Percentiles rank a stretch among this genome's conserved stretches.
phyloP scores from a whole-genome alignment of 2,113 vertebrate genomes.

The Podocnemis expansa region DNA sequence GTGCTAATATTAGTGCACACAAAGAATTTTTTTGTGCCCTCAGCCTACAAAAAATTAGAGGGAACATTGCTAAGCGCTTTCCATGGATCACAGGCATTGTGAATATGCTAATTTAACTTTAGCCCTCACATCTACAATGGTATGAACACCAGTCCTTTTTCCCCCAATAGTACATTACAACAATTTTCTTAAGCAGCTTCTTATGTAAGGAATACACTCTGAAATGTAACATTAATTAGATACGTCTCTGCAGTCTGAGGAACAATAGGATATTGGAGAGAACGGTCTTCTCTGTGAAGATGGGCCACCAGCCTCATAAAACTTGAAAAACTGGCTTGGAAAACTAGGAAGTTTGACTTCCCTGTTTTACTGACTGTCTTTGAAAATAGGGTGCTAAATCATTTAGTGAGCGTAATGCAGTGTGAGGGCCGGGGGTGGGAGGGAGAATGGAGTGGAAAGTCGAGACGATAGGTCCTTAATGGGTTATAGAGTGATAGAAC shows the following conservation, averaged over 20 bases:
- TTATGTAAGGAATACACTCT: neutral
- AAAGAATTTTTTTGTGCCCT: too few relatives aligned
- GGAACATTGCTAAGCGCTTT: too few relatives aligned
- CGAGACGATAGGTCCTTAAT: neutral
- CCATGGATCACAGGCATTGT: neutral
- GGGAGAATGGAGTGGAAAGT: neutral
- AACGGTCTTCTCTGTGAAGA: neutral
- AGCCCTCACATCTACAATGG: neutral
- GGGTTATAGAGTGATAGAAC: neutral
- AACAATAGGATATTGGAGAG: neutral
- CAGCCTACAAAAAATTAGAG: too few relatives aligned
- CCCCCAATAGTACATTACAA: neutral
- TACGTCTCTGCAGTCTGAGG: conserved; percentile 3
- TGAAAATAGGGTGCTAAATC: conserved; percentile 24
- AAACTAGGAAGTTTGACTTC: conserved; percentile 4
- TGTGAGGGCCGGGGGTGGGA: neutral
- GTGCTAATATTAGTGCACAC: too few relatives aligned
- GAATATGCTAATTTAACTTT: conserved; percentile 2
- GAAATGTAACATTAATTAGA: neutral
- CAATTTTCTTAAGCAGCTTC: neutral
- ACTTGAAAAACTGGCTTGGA: neutral
- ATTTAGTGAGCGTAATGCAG: neutral
- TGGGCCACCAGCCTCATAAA: neutral
- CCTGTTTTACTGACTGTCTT: conserved; percentile 27
- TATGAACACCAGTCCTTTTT: neutral